Evolutionary conservation across 1,140 invertebrate genomes (phyloP).

Genomic region (Drosophila pallidifrons): DNA sequence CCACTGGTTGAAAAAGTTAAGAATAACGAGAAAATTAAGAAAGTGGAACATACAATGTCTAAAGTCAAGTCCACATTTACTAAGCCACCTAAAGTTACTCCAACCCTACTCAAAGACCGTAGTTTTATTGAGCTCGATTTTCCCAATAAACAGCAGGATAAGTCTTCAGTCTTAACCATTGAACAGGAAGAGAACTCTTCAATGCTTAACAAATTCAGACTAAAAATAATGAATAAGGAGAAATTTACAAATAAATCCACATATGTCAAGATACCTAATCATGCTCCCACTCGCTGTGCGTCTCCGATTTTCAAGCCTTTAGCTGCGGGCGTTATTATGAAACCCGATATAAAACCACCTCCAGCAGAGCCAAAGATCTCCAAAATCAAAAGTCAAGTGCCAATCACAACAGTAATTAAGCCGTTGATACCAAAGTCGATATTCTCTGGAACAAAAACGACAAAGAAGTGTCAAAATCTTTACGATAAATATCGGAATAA

Average conservation of each 20-base stretch:
- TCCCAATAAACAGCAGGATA: neutral
- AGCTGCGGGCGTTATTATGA: neutral
- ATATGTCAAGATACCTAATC: neutral
- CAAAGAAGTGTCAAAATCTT: neutral
- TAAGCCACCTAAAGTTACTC: neutral
- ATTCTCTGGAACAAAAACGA: neutral
- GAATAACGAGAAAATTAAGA: neutral
- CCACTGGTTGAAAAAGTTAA: neutral
- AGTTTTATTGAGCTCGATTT: constrained; percentile 68
- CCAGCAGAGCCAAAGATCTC: neutral
- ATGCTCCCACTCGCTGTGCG: neutral
- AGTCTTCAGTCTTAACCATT: constrained; percentile 9
- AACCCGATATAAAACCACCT: neutral
- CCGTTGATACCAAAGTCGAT: neutral
- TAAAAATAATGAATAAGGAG: neutral
- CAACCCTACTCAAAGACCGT: constrained; percentile 19
- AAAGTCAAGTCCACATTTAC: neutral
- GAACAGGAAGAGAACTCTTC: neutral
- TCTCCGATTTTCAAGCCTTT: neutral
- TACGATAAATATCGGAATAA: too few species aligned
- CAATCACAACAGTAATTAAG: neutral
- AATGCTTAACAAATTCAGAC: neutral
- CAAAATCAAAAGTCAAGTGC: neutral
- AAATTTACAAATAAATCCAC: neutral
- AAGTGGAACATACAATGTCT: neutral